phyloP scores from a whole-genome alignment of 2,888 invertebrate genomes.

The Agrenia bidenticulata region DNA sequence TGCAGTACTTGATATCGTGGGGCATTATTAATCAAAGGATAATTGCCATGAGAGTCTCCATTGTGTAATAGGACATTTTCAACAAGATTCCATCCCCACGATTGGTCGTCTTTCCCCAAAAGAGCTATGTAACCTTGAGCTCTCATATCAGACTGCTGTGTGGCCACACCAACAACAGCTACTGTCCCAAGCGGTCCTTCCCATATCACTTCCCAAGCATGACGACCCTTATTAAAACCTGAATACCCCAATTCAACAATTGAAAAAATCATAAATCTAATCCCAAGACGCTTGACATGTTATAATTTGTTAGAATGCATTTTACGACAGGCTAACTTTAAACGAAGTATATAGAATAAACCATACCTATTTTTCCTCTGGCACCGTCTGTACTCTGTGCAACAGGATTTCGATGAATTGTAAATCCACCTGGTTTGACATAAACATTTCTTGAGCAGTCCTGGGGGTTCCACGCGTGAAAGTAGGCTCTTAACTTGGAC shows the following conservation, averaged over 20 bases:
- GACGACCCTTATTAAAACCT: conserved; percentile 86
- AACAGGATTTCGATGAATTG: conserved; percentile 95
- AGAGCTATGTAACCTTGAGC: conserved; percentile 90
- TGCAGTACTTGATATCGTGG: conserved; percentile 87
- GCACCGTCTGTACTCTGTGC: conserved; percentile 98
- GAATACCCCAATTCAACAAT: too few species aligned
- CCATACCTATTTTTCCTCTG: conserved; percentile 70
- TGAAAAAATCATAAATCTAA: too few species aligned
- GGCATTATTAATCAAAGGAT: conserved; percentile 90
- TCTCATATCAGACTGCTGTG: conserved; percentile 74
- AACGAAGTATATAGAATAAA: too few species aligned
- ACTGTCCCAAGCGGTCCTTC: conserved; percentile 98
- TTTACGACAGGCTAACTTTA: too few species aligned
- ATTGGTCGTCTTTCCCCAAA: conserved; percentile 92
- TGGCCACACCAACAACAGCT: conserved; percentile 93
- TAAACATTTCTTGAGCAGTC: conserved; percentile 97
- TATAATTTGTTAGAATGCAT: too few species aligned
- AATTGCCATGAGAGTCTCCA: conserved; percentile 91
- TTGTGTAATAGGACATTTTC: conserved; percentile 96
- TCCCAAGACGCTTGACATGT: too few species aligned
- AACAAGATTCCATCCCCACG: conserved; percentile 99
- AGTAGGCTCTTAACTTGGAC: conserved; percentile 88
- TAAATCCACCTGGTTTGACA: conserved; percentile 95
- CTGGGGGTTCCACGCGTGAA: conserved; percentile 95
- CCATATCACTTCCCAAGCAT: conserved; percentile 98